Conservation (phyloP, 2,888 invertebrate species). For the Zaprionus obscuricornis region DNA sequence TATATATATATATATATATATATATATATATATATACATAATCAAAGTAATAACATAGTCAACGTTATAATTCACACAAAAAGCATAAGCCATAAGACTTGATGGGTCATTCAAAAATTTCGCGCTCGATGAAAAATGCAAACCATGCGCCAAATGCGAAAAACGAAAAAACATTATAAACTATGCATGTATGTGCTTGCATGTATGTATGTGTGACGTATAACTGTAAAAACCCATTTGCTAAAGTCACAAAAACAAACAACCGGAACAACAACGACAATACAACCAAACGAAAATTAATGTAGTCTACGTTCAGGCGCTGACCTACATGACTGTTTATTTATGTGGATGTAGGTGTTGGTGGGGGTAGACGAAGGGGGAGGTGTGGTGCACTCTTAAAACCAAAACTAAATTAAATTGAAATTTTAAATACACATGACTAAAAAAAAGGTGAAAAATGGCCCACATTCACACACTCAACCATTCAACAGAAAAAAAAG, state of each 20-base stretch:
- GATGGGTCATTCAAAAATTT: conserved; percentile 39
- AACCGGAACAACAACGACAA: conserved; percentile 3
- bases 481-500: conserved; percentile 20
- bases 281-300: conserved; percentile 69
- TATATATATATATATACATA: too few species aligned
- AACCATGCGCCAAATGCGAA: conserved; percentile 49
- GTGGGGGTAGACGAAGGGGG: conserved; percentile 6
- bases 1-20: too few species aligned
- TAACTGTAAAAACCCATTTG: conserved; percentile 64
- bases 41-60: conserved; percentile 11
- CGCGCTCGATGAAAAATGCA: conserved; percentile 60
- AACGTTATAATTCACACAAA: conserved; percentile 16
- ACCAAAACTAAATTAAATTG: conserved; percentile 79
- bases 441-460: conserved; percentile 60
- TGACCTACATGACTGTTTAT: conserved; percentile 58
- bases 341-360: not conserved
- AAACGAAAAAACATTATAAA: conserved; percentile 46
- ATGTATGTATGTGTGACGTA: conserved; percentile 4
- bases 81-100: conserved; percentile 21
- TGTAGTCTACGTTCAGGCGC: conserved; percentile 71
- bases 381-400: conserved; percentile 59
- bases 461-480: conserved; percentile 21
- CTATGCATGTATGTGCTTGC: conserved; percentile 27
- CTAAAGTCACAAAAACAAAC: conserved; percentile 57
- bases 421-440: conserved; percentile 73